These are phyloP conservation scores for Pyralis farinalis DNA, from an alignment of 2,888 invertebrate genomes.

Conservation along the genomic window DNA sequence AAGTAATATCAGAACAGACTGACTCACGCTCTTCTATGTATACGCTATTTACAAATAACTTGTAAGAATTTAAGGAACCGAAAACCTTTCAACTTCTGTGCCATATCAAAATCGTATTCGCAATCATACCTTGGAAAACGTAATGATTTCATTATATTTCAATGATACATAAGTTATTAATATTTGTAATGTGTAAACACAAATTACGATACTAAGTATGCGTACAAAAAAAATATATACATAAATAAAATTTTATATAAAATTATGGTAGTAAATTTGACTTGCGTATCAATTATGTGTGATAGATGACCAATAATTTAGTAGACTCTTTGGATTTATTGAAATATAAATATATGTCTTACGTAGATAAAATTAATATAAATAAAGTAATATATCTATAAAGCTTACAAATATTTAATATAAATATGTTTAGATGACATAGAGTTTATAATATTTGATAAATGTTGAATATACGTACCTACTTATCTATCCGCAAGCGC, in stretches of 20 bases:
- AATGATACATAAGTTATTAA: too few species aligned
- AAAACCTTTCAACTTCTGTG: slow-evolving; percentile 10
- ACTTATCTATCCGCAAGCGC: not conserved
- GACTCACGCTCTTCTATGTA: slow-evolving; percentile 49
- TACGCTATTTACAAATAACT: slow-evolving; percentile 39
- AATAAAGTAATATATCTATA: slow-evolving; percentile 14
- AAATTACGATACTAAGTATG: not conserved
- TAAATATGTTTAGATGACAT: slow-evolving; percentile 19
- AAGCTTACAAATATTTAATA: slow-evolving; percentile 18
- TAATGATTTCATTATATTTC: not conserved
- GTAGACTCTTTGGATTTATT: slow-evolving; percentile 40
- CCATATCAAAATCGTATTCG: slow-evolving; percentile 17
- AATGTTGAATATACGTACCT: not conserved
- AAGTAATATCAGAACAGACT: slow-evolving; percentile 48
- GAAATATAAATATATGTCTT: slow-evolving; percentile 27
- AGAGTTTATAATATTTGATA: slow-evolving; percentile 12
- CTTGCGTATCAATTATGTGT: slow-evolving; percentile 66
- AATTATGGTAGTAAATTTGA: slow-evolving; percentile 24
- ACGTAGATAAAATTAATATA: slow-evolving; percentile 24
- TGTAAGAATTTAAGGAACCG: slow-evolving; percentile 22
- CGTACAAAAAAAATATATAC: slow-evolving; percentile 4
- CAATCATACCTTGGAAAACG: not conserved
- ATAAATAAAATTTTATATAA: slow-evolving; percentile 10
- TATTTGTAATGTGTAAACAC: not conserved
- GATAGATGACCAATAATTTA: slow-evolving; percentile 70